phyloP scores from a whole-genome alignment of 2,888 invertebrate genomes.

The Steinernema carpocapsae region DNA sequence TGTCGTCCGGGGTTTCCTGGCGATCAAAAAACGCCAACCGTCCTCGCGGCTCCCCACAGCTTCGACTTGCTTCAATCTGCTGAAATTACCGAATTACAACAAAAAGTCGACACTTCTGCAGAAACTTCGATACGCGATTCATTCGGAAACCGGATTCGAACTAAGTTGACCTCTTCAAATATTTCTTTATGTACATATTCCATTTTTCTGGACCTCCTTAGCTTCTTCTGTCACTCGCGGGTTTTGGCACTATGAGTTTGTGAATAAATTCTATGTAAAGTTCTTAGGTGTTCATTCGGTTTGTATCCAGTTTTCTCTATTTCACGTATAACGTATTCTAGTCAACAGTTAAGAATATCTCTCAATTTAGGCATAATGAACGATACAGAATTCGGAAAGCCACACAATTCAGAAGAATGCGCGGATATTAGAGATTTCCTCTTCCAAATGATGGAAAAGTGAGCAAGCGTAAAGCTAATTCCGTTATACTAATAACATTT shows the following conservation, averaged over 20 bases:
- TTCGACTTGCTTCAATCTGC: conserved; percentile 96
- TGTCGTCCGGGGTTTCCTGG: conserved; percentile 95
- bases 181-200: conserved; percentile 72
- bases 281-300: background rate
- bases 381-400: background rate
- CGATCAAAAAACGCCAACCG: conserved; percentile 91
- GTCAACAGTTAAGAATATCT: too few relatives aligned
- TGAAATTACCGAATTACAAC: conserved; percentile 97
- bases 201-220: conserved; percentile 70
- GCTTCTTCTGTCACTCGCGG: conserved; percentile 17
- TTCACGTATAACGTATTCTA: background rate
- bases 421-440: conserved; percentile 16
- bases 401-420: conserved; percentile 8
- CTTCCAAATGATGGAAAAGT: conserved; percentile 30
- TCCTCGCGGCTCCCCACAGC: conserved; percentile 85
- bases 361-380: background rate
- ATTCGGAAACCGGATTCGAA: conserved; percentile 97
- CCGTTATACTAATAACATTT: background rate
- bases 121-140: conserved; percentile 94
- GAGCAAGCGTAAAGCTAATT: background rate
- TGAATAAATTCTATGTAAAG: background rate
- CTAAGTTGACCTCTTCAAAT: conserved; percentile 71
- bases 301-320: background rate
- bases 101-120: conserved; percentile 91
- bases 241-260: conserved; percentile 4